These are phyloP conservation scores for Heliconius eleuchia DNA, from an alignment of 1,140 invertebrate genomes.

Conservation along the genomic window DNA sequence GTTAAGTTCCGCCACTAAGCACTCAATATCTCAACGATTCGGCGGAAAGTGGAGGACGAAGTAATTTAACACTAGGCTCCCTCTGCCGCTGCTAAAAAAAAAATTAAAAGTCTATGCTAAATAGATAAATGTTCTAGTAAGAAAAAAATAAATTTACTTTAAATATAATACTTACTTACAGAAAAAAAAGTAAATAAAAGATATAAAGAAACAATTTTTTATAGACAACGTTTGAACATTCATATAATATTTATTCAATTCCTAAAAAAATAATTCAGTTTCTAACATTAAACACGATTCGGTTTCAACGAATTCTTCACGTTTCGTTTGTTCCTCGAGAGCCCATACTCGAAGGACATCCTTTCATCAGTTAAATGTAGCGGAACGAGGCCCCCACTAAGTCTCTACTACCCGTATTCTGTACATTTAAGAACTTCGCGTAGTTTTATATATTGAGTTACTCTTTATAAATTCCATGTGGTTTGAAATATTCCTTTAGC, in stretches of 20 bases:
- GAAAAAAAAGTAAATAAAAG: not conserved
- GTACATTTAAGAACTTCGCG: constrained; percentile 16
- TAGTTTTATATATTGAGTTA: constrained; percentile 7
- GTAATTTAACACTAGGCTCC: no score
- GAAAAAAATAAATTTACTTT: not conserved
- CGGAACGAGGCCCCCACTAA: constrained; percentile 41
- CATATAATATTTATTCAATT: constrained; percentile 8
- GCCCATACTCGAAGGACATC: constrained; percentile 33
- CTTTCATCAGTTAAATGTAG: constrained; percentile 55
- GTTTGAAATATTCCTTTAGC: not conserved
- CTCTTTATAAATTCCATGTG: constrained; percentile 13
- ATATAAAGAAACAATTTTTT: not conserved
- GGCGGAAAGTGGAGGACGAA: no score
- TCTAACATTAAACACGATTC: not conserved
- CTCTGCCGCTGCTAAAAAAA: no score
- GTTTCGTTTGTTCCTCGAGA: constrained; percentile 31
- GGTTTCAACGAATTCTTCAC: constrained; percentile 22
- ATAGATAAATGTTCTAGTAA: not conserved
- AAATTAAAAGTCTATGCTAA: not conserved
- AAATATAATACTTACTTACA: not conserved
- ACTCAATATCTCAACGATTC: no score
- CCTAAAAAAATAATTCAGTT: constrained; percentile 7
- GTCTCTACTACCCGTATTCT: constrained; percentile 8
- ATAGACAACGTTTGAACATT: not conserved
- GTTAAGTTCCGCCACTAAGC: no score